Percentiles rank a stretch among this genome's conserved stretches.
Evolutionary conservation across 2,797 vertebrate genomes (phyloP).

Genomic region (Ataeniobius toweri): DNA sequence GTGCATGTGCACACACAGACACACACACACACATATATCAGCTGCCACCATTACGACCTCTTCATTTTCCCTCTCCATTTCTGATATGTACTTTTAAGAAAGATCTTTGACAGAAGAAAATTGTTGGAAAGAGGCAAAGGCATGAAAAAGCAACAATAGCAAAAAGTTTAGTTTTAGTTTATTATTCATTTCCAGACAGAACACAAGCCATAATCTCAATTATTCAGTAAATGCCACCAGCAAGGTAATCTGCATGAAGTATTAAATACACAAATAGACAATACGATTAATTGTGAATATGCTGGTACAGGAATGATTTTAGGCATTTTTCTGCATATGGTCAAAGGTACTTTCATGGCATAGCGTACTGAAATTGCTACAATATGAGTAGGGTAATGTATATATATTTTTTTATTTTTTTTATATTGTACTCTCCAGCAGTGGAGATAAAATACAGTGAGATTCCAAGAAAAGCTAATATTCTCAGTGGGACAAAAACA

Average conservation of each 20-base stretch:
- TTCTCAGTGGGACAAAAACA: neutral
- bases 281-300: neutral
- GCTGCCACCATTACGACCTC: constrained; percentile 69
- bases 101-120: constrained; percentile 54
- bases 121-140: constrained; percentile 36
- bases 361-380: neutral
- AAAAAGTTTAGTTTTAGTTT: constrained; percentile 2
- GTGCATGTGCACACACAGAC: constrained; percentile 33
- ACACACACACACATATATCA: constrained; percentile 53
- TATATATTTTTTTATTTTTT: neutral
- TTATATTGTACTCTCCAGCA: neutral
- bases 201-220: constrained; percentile 33
- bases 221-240: constrained; percentile 7
- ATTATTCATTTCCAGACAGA: neutral
- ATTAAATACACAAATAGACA: constrained; percentile 12
- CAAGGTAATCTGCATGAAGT: neutral
- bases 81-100: constrained; percentile 64
- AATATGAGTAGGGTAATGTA: no score
- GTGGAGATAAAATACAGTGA: neutral
- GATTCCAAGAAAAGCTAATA: neutral
- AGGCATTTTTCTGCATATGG: neutral
- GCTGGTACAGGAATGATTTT: neutral
- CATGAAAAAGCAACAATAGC: constrained; percentile 19
- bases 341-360: neutral
- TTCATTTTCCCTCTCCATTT: constrained; percentile 66